Evolutionary conservation across 30 jellyfish, hydroid and myxozoan genomes (phyloP).

Genomic region (Rhopilema esculentum): DNA sequence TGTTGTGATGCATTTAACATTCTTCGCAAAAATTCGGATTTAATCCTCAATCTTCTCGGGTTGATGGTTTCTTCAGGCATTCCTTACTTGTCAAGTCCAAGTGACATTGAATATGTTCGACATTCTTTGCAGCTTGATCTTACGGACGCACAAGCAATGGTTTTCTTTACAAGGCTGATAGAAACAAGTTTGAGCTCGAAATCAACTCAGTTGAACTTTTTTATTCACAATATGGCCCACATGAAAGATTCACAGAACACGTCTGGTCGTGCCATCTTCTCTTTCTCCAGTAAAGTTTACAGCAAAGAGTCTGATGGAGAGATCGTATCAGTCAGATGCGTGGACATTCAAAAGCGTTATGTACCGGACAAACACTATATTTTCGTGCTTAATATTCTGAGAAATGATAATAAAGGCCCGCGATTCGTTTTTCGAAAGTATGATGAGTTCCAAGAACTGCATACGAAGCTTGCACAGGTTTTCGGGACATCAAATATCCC

Average conservation of each 20-base stretch:
- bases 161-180: slow-evolving; percentile 88
- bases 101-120: slow-evolving; percentile 79
- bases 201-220: slow-evolving; percentile 94
- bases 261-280: slow-evolving; percentile 72
- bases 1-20: slow-evolving; percentile 95
- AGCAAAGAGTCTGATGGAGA: slow-evolving; percentile 87
- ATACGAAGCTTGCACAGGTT: slow-evolving; percentile 66
- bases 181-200: slow-evolving; percentile 90
- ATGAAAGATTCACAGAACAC: slow-evolving; percentile 78
- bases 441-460: slow-evolving; percentile 96
- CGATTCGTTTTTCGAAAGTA: slow-evolving; percentile 84
- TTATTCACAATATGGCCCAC: slow-evolving; percentile 97
- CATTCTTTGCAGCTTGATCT: slow-evolving; percentile 84
- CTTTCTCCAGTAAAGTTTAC: slow-evolving; percentile 89
- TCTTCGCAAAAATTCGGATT: slow-evolving; percentile 77
- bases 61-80: slow-evolving; percentile 97
- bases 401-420: slow-evolving; percentile 64
- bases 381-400: slow-evolving; percentile 80
- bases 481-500: slow-evolving; percentile 77
- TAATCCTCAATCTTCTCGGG: slow-evolving; percentile 87
- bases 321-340: slow-evolving; percentile 88
- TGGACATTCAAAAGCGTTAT: slow-evolving; percentile 93
- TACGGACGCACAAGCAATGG: slow-evolving; percentile 88
- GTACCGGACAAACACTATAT: slow-evolving; percentile 94
- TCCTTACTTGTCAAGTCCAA: slow-evolving; percentile 82